Evolutionary conservation across 2,888 invertebrate genomes (phyloP).

Genomic region (Troilus luridus): DNA sequence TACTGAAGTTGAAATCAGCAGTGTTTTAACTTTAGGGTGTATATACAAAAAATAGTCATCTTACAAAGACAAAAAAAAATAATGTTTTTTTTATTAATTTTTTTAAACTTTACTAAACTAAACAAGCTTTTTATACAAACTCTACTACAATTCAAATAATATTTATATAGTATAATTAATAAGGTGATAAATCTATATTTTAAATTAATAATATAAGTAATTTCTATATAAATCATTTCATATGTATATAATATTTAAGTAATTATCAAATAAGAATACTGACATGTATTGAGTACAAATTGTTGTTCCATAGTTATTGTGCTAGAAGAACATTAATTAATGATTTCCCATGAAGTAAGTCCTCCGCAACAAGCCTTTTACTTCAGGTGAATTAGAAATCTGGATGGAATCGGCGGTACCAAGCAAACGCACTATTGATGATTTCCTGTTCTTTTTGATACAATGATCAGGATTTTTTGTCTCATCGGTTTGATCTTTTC

Average conservation of each 20-base stretch:
- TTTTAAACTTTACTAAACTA: no score
- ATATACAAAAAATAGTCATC: no score
- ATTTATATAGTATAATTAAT: no score
- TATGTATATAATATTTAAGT: background rate
- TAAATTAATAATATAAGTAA: background rate
- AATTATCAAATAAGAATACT: background rate
- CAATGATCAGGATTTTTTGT: background rate
- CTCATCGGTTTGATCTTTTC: background rate
- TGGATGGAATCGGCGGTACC: background rate
- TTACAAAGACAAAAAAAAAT: no score
- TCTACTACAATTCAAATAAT: no score
- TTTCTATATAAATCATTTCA: background rate
- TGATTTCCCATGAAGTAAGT: slow-evolving; percentile 40
- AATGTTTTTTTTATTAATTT: no score
- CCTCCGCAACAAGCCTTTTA: slow-evolving; percentile 10
- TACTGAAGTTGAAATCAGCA: no score
- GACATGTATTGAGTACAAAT: background rate
- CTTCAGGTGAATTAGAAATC: slow-evolving; percentile 18
- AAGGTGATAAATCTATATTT: no score
- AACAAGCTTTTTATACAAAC: no score
- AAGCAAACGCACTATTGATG: slow-evolving; percentile 16
- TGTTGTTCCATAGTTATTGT: background rate
- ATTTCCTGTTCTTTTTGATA: background rate
- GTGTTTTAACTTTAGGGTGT: no score
- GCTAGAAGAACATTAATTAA: background rate